Evolutionary conservation across 2,113 vertebrate genomes (phyloP).

Genomic region (Stercorarius parasiticus): DNA sequence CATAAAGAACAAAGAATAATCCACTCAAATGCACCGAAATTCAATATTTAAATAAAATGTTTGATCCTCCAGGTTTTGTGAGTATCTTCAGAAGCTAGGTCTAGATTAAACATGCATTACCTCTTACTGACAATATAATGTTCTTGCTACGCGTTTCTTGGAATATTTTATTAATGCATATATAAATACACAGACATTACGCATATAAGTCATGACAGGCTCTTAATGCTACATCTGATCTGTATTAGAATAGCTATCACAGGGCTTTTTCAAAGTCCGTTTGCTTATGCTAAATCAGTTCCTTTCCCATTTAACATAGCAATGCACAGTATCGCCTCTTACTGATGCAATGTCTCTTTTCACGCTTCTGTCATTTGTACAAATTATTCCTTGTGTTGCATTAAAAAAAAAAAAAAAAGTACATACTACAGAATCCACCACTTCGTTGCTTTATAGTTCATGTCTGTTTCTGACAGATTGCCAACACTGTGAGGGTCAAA

Average conservation of each 20-base stretch:
- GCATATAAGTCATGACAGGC: neutral
- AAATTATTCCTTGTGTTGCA: neutral
- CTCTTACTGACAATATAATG: slow-evolving; percentile 5
- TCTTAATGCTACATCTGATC: neutral
- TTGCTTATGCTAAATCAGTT: slow-evolving; percentile 18
- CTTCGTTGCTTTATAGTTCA: neutral
- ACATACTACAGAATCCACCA: neutral
- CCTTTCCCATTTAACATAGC: neutral
- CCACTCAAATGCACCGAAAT: slow-evolving; percentile 47
- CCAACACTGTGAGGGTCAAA: neutral
- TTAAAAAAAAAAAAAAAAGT: neutral
- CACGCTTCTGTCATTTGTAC: neutral
- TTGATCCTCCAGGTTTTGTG: neutral
- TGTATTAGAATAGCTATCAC: slow-evolving; percentile 6
- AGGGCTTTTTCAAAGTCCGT: neutral
- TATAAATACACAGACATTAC: neutral
- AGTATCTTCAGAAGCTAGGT: neutral
- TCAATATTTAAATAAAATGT: slow-evolving; percentile 40
- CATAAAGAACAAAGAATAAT: slow-evolving; percentile 57
- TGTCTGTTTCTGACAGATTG: neutral
- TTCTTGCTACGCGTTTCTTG: slow-evolving; percentile 8
- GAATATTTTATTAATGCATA: slow-evolving; percentile 28
- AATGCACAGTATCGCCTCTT: neutral
- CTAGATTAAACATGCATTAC: slow-evolving; percentile 43
- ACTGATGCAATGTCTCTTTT: neutral